Base-by-base conservation (phyloP, 2,113 vertebrate genomes). In the Anarhynchus alexandrinus region DNA sequence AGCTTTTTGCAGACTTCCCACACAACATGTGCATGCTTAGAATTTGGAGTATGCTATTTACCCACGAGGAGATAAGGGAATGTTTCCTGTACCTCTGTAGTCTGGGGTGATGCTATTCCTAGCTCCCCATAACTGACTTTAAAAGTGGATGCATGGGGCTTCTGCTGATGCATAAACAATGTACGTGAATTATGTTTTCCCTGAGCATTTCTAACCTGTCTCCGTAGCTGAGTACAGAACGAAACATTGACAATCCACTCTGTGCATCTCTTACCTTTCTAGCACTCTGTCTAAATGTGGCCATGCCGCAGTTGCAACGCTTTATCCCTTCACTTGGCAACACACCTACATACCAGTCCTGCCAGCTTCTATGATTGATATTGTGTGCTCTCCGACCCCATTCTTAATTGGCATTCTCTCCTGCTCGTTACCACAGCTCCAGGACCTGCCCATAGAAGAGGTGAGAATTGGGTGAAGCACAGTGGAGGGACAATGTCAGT, bases 321-420 rank as follows among this genome's bases (percentile, higher is more conserved):
- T 99, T 18, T 99, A 99, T 88, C 99, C 99, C 3, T 99, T 99
- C 98, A 99, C 99, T 80, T 99, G 99, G 99, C 99, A 99, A 96
- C 99, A 99, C 95, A 99, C 99, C 47, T 99, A 99, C 61, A 98
- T 99, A 45, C 99, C 99, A 0, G 99, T 99, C 82, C 98, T 99
- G 12, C 99, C 99, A 11, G 97, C 98, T 10, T 99, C 98, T 79
- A 99, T 99, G 99, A 98, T 99, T 52, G 99, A 99, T 96, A 99
- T 99, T 61, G 99, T 98, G 97, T 99, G 99, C 97, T 99, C 99
- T 40, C 99, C 99, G 4, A 99, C 99, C 11, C 99, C 99, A 0
- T 99, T 99, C 97, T 98, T 99, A 30, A 99, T 99, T 64, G 99
- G 99, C 88, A 99, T 99, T 93, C 98, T 99, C 88, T 98, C 99